A percentile compares a stretch with the other conserved stretches of the same genome.
These are phyloP conservation scores for Orchestes rusci DNA, from an alignment of 2,888 invertebrate genomes.

Conservation along the genomic window DNA sequence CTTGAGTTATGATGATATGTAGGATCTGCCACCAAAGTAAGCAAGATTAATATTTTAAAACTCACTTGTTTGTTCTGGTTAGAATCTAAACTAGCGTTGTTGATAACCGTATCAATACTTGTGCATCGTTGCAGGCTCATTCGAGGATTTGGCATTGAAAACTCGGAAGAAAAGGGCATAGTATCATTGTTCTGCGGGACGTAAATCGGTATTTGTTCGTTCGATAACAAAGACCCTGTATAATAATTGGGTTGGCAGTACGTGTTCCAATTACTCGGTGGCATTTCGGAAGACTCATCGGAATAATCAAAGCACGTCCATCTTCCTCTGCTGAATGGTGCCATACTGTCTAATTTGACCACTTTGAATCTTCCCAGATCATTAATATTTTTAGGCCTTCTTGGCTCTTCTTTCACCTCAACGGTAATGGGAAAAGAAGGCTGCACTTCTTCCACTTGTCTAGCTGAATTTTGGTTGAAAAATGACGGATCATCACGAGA, in stretches of 20 bases:
- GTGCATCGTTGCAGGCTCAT: slow-evolving; percentile 16
- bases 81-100: slow-evolving; percentile 19
- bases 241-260: slow-evolving; percentile 27
- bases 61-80: slow-evolving; percentile 23
- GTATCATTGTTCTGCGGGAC: slow-evolving; percentile 18
- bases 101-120: slow-evolving; percentile 19
- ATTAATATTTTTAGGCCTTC: slow-evolving; percentile 15
- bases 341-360: slow-evolving; percentile 90
- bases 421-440: slow-evolving; percentile 7
- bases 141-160: slow-evolving; percentile 16
- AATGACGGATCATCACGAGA: slow-evolving; percentile 76
- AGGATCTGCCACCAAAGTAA: too few species aligned
- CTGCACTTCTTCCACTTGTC: slow-evolving; percentile 51
- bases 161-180: slow-evolving; percentile 11
- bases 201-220: slow-evolving; percentile 24
- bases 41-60: too few species aligned
- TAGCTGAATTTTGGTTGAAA: slow-evolving; percentile 50
- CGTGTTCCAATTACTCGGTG: slow-evolving; percentile 21
- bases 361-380: slow-evolving; percentile 68
- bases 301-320: slow-evolving; percentile 95
- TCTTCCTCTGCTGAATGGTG: slow-evolving; percentile 83
- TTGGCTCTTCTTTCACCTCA: slow-evolving; percentile 13
- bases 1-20: too few species aligned
- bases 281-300: slow-evolving; percentile 51
- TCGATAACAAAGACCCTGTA: slow-evolving; percentile 27